Base-by-base conservation (phyloP, 2,113 vertebrate species). In the Saguinus midas region DNA sequence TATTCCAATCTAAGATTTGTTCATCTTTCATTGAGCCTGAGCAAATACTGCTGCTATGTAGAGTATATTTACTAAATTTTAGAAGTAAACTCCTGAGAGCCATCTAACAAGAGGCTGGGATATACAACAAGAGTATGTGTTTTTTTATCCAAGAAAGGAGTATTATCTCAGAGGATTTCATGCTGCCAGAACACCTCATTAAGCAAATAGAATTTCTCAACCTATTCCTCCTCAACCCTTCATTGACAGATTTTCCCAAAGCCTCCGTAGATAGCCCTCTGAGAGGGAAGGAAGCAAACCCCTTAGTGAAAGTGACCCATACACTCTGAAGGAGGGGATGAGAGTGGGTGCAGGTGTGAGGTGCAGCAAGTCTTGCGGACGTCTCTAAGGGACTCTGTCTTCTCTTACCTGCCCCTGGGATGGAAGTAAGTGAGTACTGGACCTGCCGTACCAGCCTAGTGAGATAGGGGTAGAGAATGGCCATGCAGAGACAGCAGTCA, bases 121-220 rank as follows among this genome's bases (percentile, higher is more conserved):
- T 52, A 61, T 61, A 78, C 2, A 70, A 70, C 4, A 35, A 61
- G 57, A 80, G 4, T 66, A 48, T 55, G 70, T n/a, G n/a, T 78
- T 14, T 80, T 94, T 73, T 94, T 20, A 79, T 70, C n/a, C 29
- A 70, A 86, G 29, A 89, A 96, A 89, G 40, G 20, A 86, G 37
- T 78, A 43, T 72, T 29, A 48, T 48, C 57, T 90, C 89, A 70
- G 64, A 17, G 17, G 16, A 78, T 52, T 13, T 0, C 48, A 14
- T 13, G n/a, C 18, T 84, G 45, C 58, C 87, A 45, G 83, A 83
- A 32, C 0, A 79, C n/a, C 11, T 75, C 64, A 66, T 57, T 37
- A 50, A 50, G 45, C 21, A 18, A 66, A 12, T 37, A 75, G 72
- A 50, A 45, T n/a, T 5, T 66, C 25, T 89, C 84, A 89, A 52